Conservation (phyloP, 1,140 invertebrate genomes). For the Drosophila eugracilis region DNA sequence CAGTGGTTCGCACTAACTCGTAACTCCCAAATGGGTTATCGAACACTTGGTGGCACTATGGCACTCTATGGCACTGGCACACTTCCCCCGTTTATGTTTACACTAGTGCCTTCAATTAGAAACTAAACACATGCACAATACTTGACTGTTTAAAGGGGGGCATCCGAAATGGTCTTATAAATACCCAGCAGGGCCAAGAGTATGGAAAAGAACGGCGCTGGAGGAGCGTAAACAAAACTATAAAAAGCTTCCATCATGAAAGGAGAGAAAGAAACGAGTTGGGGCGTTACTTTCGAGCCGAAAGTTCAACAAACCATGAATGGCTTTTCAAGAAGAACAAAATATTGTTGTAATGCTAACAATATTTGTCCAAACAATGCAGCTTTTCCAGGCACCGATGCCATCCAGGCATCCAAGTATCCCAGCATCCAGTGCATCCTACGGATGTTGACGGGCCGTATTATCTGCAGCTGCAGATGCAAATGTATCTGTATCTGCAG, state of each 20-base stretch:
- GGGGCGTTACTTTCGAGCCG: slow-evolving; percentile 31
- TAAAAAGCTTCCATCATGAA: slow-evolving; percentile 54
- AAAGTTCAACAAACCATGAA: slow-evolving; percentile 75
- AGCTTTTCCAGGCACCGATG: slow-evolving; percentile 66
- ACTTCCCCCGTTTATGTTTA: slow-evolving; percentile 63
- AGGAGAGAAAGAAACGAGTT: slow-evolving; percentile 14
- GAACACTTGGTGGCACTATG: slow-evolving; percentile 65
- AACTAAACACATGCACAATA: slow-evolving; percentile 60
- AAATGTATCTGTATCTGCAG: slow-evolving; percentile 46
- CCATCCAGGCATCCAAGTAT: neutral
- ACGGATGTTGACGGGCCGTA: slow-evolving; percentile 45
- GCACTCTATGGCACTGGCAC: slow-evolving; percentile 73
- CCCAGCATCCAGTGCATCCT: slow-evolving; percentile 55
- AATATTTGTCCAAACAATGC: slow-evolving; percentile 69
- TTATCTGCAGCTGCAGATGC: slow-evolving; percentile 26
- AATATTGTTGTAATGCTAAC: slow-evolving; percentile 64
- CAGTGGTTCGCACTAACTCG: slow-evolving; percentile 14
- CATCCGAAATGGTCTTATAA: slow-evolving; percentile 64
- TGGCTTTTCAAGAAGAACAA: slow-evolving; percentile 49
- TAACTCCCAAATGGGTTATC: slow-evolving; percentile 21
- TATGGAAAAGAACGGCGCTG: slow-evolving; percentile 19
- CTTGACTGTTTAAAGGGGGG: slow-evolving; percentile 28
- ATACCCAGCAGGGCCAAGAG: slow-evolving; percentile 40
- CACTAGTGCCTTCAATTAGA: slow-evolving; percentile 66
- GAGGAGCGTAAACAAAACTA: slow-evolving; percentile 64